Base-by-base conservation (phyloP, 35 echinoderm and acorn worm genomes). In the Strongylocentrotus purpuratus region DNA sequence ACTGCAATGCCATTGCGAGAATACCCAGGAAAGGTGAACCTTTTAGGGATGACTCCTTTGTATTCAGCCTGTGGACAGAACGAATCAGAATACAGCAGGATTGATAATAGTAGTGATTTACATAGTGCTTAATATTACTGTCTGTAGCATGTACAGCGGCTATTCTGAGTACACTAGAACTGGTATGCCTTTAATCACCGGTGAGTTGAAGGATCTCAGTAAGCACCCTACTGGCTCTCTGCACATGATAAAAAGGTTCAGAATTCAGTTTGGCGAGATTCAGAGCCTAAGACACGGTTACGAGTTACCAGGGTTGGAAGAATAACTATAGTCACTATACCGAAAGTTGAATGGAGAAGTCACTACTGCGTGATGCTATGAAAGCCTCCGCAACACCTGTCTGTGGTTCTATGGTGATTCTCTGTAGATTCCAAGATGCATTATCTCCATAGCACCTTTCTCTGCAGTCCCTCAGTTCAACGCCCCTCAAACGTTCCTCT, bases 341-440 rank as follows among this genome's bases (percentile, higher is more conserved):
- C 22, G 45, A 33, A 33, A 96, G 78, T 41, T 46, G 33, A 33
- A 94, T 90, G 17, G 31, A n/a, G 10, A 47, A 86, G 15, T 85
- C 59, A 12, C 45, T 87, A 22, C 50, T 87, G 59, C 87, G 31
- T 14, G 90, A 61, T 32, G 17, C 58, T 33, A 95, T 46, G 33
- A 33, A 86, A 31, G 94, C 47, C 48, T 95, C 88, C 4, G 96
- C 70, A 13, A 98, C 94, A 4, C 97, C 97, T 22, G 70, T 91
- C 86, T 95, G 93, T 58, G 94, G 94, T 4, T 17, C 91, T 50
- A 93, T 93, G 91, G 48, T 13, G 28, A 50, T 31, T 4, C 0
- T 93, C 91, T 93, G 46, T 46, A 55, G 46, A 17, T 12, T 89
- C 32, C 45, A 33, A 20, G 85, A 86, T 7, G 85, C 28, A 47